Percentiles rank a stretch among this genome's conserved stretches.
These are phyloP conservation scores for Xylota sylvarum DNA, from an alignment of 2,888 invertebrate species.

Conservation along the genomic window DNA sequence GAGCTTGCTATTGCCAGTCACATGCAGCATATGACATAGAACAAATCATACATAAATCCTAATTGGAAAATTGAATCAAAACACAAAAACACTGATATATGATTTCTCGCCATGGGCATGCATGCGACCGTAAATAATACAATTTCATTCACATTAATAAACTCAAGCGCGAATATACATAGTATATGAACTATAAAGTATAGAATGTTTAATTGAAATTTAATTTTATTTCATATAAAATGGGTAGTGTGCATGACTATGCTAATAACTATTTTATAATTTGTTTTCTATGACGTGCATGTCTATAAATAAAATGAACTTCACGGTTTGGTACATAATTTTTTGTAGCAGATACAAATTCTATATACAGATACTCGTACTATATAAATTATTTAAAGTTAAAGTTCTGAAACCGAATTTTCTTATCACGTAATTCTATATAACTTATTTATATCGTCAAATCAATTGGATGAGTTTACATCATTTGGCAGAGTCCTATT, in stretches of 20 bases:
- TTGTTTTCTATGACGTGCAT: no score
- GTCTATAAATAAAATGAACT: not conserved
- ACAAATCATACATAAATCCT: not conserved
- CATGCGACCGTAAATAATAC: not conserved
- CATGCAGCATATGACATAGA: not conserved
- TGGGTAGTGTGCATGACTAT: not conserved
- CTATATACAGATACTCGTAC: not conserved
- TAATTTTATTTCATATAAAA: not conserved
- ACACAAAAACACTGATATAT: not conserved
- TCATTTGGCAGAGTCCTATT: constrained; percentile 10
- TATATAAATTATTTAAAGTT: not conserved
- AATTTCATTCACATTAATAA: constrained; percentile 16
- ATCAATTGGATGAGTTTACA: constrained; percentile 25
- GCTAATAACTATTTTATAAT: not conserved
- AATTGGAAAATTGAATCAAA: constrained; percentile 11
- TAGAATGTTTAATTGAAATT: not conserved
- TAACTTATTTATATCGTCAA: not conserved
- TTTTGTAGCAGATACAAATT: not conserved
- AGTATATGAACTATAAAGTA: not conserved
- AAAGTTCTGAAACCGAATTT: not conserved
- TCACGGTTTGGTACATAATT: not conserved
- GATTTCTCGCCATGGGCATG: constrained; percentile 4
- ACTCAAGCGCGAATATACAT: not conserved
- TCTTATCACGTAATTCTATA: not conserved
- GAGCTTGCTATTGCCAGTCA: not conserved